A percentile compares a stretch with the other conserved stretches of the same genome.
phyloP scores from a whole-genome alignment of 2,888 invertebrate genomes.

The Danaus chrysippus region DNA sequence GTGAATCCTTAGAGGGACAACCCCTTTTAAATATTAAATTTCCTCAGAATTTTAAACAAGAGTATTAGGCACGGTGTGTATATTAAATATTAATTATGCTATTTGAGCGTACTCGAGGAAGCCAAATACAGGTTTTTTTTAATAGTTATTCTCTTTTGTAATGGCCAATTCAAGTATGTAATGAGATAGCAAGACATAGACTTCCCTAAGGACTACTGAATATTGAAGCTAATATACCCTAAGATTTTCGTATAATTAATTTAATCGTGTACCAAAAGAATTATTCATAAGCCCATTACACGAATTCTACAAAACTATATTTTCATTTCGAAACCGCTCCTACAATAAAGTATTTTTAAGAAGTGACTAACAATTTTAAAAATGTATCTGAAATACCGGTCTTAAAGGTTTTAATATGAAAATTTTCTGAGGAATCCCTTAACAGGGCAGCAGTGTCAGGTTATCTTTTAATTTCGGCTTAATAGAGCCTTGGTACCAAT shows the following conservation, averaged over 20 bases:
- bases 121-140: conserved; percentile 69
- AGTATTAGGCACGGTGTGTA: conserved; percentile 66
- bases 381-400: no score
- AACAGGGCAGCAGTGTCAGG: no score
- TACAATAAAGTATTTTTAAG: no score
- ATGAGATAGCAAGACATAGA: conserved; percentile 62
- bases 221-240: conserved; percentile 48
- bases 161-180: conserved; percentile 66
- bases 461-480: no score
- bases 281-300: conserved; percentile 15
- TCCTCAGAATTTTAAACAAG: conserved; percentile 74
- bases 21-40: conserved; percentile 73
- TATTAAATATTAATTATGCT: conserved; percentile 75
- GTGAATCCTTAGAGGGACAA: conserved; percentile 51
- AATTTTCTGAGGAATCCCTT: no score
- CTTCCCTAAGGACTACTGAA: conserved; percentile 39
- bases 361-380: no score
- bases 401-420: no score
- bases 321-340: no score
- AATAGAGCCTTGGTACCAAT: no score
- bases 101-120: conserved; percentile 56
- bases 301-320: not conserved
- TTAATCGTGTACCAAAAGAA: conserved; percentile 30
- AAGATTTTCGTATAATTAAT: conserved; percentile 44
- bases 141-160: conserved; percentile 67